These are phyloP conservation scores for Drosophila recens DNA, from an alignment of 2,888 invertebrate species.

Conservation along the genomic window DNA sequence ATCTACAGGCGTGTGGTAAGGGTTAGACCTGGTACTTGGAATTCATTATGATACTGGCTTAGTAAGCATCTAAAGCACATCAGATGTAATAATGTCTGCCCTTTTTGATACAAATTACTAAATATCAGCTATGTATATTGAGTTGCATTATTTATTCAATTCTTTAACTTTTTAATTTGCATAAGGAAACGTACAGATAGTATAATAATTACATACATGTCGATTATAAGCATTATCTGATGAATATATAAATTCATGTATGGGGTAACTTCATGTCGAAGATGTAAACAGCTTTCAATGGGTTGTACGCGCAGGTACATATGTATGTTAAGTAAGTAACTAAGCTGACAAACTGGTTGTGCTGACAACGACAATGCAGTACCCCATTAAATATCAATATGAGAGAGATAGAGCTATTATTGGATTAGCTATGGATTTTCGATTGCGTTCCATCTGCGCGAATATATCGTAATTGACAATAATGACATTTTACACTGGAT, in stretches of 20 bases:
- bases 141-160: slow-evolving; percentile 38
- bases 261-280: slow-evolving; percentile 16
- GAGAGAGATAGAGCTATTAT: slow-evolving; percentile 34
- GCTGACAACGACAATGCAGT: slow-evolving; percentile 21
- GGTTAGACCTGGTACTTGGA: too few species aligned
- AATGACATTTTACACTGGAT: background rate
- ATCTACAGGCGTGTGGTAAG: too few species aligned
- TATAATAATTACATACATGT: slow-evolving; percentile 45
- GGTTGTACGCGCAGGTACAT: slow-evolving; percentile 36
- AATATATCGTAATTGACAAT: background rate
- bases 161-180: slow-evolving; percentile 41
- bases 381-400: slow-evolving; percentile 32
- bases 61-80: background rate
- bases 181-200: slow-evolving; percentile 38
- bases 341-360: slow-evolving; percentile 23
- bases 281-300: slow-evolving; percentile 23
- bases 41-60: too few species aligned
- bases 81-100: too few species aligned
- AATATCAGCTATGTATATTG: slow-evolving; percentile 1
- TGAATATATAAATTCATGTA: slow-evolving; percentile 34
- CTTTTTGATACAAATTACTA: background rate
- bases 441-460: slow-evolving; percentile 2
- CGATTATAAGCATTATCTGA: slow-evolving; percentile 33
- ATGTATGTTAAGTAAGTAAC: slow-evolving; percentile 24
- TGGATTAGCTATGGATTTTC: slow-evolving; percentile 33